Evolutionary conservation across 2,888 invertebrate genomes (phyloP), one percentile per base, ranked within the genome.

Genomic region (Drosophila cognata): DNA sequence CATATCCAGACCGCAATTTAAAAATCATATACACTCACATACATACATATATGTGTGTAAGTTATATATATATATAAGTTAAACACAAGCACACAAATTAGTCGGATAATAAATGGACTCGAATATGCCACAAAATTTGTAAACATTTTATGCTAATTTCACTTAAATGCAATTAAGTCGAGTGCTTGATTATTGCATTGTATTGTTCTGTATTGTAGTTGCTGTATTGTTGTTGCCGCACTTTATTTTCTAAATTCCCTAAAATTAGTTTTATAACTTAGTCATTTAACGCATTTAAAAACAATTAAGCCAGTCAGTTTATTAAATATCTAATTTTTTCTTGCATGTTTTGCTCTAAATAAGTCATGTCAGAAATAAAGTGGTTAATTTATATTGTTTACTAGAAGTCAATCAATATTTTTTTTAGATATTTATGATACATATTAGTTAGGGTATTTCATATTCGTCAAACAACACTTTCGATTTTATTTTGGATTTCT

Each of bases 111-210:
- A 73, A 68, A 77, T 82, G 62, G 70, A 72, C 73, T 79, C 28
- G 10, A 77, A 65, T 48, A 36, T 53, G 51, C 71, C 77, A 80
- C 77, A 65, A 79, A 79, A 85, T 83, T 79, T 80, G 77, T 81
- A 84, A 82, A 80, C 82, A 82, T 90, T 86, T 81, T 82, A 78
- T 88, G 87, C 80, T 87, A 90, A 87, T 87, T 87, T 88, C 88
- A 90, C 90, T 87, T 77, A 84, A 84, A 86, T 75, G 84, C 84
- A 87, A 87, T 87, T 87, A 89, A 90, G 69, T 90, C 74, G 75
- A 87, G 86, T 89, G 88, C 88, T 72, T 82, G 83, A 89, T 85
- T 85, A 81, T 74, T 73, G 65, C 64, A 61, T 59, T 46, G 25
- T 16, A 46, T 46, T 46, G 25, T 46, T 46, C 6, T 13, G 43